Evolutionary conservation across 2,797 vertebrate genomes (phyloP).

Genomic region (Coendou prehensilis): DNA sequence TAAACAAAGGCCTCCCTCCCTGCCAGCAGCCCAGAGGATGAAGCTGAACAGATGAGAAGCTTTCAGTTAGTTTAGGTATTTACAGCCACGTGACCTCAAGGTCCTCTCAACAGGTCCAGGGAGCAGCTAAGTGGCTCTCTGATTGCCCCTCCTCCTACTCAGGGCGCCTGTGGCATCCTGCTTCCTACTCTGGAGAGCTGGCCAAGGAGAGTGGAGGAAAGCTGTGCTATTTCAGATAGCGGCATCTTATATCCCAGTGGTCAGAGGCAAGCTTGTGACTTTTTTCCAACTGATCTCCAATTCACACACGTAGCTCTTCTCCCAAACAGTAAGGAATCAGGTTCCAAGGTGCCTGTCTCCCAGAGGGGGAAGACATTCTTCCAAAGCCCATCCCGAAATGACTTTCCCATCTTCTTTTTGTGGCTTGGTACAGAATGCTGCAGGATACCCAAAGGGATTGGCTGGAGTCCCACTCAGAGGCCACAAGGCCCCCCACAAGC

Average conservation of each 20-base stretch:
- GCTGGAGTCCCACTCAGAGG: background rate
- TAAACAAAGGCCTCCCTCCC: background rate
- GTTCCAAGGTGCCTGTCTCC: background rate
- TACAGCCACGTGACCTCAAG: background rate
- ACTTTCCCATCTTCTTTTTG: background rate
- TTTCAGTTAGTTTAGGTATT: background rate
- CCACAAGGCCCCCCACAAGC: background rate
- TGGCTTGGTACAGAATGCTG: background rate
- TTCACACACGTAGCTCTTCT: background rate
- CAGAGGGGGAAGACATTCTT: background rate
- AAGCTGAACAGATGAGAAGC: background rate
- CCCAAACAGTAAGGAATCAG: slow-evolving; percentile 36
- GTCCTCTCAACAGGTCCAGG: background rate
- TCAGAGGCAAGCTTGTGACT: background rate
- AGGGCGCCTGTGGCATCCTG: background rate
- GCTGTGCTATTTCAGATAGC: background rate
- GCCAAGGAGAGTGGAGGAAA: background rate
- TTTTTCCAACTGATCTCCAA: background rate
- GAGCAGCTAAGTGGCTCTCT: background rate
- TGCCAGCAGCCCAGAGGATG: background rate
- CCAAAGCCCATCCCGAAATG: background rate
- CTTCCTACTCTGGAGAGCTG: slow-evolving; percentile 19
- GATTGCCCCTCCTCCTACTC: background rate
- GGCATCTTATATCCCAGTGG: slow-evolving; percentile 38
- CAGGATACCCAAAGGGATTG: background rate